Evolutionary conservation across 1,140 invertebrate species (phyloP).

Genomic region (Leptoteleia sp.): DNA sequence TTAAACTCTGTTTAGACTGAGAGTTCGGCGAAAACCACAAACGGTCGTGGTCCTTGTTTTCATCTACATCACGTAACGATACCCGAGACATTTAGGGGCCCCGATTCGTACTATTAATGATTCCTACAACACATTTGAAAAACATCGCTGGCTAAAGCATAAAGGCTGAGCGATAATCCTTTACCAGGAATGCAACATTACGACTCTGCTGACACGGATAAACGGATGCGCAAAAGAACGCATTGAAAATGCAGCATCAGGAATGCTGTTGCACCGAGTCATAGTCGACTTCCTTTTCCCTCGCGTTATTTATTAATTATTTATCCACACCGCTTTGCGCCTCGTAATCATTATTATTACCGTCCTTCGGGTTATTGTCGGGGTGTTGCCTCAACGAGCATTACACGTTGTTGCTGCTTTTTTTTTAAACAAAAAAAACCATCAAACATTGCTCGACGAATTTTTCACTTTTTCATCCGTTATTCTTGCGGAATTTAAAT

Average conservation of each 20-base stretch:
- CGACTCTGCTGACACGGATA: constrained; percentile 59
- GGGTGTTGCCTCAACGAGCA: neutral
- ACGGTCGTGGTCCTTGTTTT: constrained; percentile 66
- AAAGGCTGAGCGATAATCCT: constrained; percentile 42
- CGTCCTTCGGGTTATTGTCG: constrained; percentile 17
- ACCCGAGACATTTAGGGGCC: no score
- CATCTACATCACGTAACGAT: constrained; percentile 72
- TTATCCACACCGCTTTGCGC: constrained; percentile 23
- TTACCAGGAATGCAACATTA: constrained; percentile 56
- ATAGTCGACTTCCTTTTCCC: constrained; percentile 52
- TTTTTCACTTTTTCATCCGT: no score
- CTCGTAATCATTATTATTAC: constrained; percentile 40
- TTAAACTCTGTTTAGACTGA: constrained; percentile 65
- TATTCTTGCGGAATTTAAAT: no score
- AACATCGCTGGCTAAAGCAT: neutral
- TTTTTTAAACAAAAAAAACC: no score
- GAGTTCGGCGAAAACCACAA: constrained; percentile 64
- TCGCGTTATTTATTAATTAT: constrained; percentile 54
- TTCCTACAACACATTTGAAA: no score
- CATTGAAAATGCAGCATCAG: constrained; percentile 46
- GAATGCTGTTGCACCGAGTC: constrained; percentile 38
- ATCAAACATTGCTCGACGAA: no score
- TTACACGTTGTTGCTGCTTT: constrained; percentile 19
- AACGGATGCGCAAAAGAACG: constrained; percentile 46
- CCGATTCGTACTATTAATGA: no score